Conservation (phyloP, 2,888 invertebrate genomes). For the Drosophila meridionalis region DNA sequence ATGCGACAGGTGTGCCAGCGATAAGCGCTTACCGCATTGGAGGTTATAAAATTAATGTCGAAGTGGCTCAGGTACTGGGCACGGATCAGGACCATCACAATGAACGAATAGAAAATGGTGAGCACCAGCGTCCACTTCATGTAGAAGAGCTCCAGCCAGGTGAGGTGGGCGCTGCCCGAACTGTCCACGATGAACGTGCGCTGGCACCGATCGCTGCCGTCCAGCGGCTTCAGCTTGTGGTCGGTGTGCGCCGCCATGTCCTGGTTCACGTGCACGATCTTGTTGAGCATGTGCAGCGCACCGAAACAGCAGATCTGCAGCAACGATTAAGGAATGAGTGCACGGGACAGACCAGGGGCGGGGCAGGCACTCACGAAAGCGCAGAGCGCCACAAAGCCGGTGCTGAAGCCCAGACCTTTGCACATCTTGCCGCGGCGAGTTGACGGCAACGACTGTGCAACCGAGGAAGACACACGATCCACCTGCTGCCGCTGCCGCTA, state of each 20-base stretch:
- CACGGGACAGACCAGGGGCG: background rate
- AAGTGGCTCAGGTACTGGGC: constrained; percentile 58
- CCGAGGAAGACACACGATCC: constrained; percentile 10
- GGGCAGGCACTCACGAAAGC: constrained; percentile 54
- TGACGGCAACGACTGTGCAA: constrained; percentile 32
- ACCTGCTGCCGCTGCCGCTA: background rate
- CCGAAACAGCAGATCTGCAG: constrained; percentile 57
- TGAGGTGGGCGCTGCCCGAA: constrained; percentile 31
- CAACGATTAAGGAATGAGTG: background rate
- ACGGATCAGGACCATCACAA: constrained; percentile 55
- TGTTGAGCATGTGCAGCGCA: constrained; percentile 56
- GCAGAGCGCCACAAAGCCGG: constrained; percentile 45
- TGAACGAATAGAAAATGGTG: constrained; percentile 51
- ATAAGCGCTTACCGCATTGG: constrained; percentile 53
- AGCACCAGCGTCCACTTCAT: constrained; percentile 61
- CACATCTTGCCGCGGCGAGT: constrained; percentile 47
- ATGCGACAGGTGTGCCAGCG: background rate
- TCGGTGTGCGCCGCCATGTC: constrained; percentile 6
- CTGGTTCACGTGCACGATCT: constrained; percentile 45
- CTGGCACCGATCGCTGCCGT: constrained; percentile 30
- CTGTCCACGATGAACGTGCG: constrained; percentile 29
- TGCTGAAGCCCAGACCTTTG: constrained; percentile 47
- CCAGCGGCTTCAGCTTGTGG: background rate
- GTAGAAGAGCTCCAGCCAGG: constrained; percentile 57
- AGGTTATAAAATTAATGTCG: constrained; percentile 50